These are phyloP conservation scores for Crotophaga sulcirostris DNA, from an alignment of 2,113 vertebrate species.

Conservation along the genomic window DNA sequence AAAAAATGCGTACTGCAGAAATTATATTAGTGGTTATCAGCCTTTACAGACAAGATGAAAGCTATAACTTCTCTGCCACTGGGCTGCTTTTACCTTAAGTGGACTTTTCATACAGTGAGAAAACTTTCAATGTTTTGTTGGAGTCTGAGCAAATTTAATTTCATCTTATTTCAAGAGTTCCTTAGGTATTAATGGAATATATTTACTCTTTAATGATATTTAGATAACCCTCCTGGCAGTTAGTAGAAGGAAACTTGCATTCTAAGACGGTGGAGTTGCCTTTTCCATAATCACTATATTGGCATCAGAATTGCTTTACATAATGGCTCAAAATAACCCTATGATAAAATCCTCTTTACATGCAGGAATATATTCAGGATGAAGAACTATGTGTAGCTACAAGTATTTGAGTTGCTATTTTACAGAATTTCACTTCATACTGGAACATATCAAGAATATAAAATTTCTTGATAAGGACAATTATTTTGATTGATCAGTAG, in stretches of 20 bases:
- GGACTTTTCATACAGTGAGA: not conserved
- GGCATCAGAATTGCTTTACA: not conserved
- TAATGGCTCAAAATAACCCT: not conserved
- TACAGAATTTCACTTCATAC: not conserved
- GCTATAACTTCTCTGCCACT: not conserved
- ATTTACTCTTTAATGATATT: not conserved
- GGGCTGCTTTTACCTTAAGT: not conserved
- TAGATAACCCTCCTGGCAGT: not conserved
- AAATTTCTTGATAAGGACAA: not conserved
- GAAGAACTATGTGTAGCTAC: not conserved
- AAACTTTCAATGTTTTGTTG: not conserved
- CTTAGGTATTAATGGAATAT: not conserved
- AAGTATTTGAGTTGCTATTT: not conserved
- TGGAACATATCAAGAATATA: not conserved
- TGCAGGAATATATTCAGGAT: not conserved
- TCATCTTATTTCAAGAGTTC: not conserved
- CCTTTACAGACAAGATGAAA: not conserved
- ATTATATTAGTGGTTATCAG: not conserved
- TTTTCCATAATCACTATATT: not conserved
- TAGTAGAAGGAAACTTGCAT: not conserved
- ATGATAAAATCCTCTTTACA: not conserved
- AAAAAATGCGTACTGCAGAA: not conserved
- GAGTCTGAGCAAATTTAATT: not conserved
- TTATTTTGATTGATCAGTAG: not conserved
- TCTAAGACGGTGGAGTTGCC: not conserved